Conservation (phyloP, 2,888 invertebrate genomes). For the Andrena haemorrhoa region DNA sequence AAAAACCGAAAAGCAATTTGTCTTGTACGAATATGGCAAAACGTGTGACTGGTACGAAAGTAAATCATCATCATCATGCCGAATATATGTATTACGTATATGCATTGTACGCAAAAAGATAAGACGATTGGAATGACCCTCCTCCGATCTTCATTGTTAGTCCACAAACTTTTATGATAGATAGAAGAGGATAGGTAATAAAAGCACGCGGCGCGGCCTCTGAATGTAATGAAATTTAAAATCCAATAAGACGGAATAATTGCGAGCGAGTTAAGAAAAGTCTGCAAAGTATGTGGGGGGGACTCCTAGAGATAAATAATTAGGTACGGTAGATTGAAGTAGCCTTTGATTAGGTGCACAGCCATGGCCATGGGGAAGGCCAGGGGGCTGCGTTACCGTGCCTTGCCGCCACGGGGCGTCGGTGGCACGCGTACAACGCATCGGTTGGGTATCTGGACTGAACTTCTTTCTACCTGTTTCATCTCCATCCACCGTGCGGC, state of each 20-base stretch:
- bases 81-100: slow-evolving; percentile 23
- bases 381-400: slow-evolving; percentile 84
- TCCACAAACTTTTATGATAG: slow-evolving; percentile 65
- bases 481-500: slow-evolving; percentile 96
- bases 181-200: slow-evolving; percentile 68
- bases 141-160: slow-evolving; percentile 68
- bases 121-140: slow-evolving; percentile 75
- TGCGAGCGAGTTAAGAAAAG: slow-evolving; percentile 70
- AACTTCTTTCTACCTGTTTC: slow-evolving; percentile 91
- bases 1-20: slow-evolving; percentile 25
- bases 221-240: slow-evolving; percentile 47
- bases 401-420: slow-evolving; percentile 84
- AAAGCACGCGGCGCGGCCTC: slow-evolving; percentile 70
- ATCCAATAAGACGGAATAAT: slow-evolving; percentile 63
- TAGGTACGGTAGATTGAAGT: slow-evolving; percentile 83
- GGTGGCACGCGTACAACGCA: slow-evolving; percentile 83
- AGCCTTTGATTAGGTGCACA: slow-evolving; percentile 83
- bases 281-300: slow-evolving; percentile 73
- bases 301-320: slow-evolving; percentile 78
- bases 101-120: slow-evolving; percentile 41
- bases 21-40: slow-evolving; percentile 36
- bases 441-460: slow-evolving; percentile 83
- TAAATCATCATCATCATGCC: slow-evolving; percentile 50
- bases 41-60: slow-evolving; percentile 43
- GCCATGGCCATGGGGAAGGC: slow-evolving; percentile 83